phyloP scores from a whole-genome alignment of 2,113 vertebrate genomes.

The Neopipo cinnamomea region DNA sequence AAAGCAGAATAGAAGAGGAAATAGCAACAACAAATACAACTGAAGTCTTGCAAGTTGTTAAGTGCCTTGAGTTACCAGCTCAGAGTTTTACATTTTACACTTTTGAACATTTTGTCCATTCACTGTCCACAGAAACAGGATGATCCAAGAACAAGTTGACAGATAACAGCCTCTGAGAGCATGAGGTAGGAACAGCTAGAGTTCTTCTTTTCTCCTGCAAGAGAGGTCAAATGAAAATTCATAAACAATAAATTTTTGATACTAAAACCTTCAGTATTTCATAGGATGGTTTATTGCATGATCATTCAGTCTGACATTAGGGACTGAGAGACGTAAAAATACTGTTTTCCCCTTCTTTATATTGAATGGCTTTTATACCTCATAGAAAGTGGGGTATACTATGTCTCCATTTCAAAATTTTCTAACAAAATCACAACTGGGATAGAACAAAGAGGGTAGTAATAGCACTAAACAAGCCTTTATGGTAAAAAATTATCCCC shows the following conservation, averaged over 20 bases:
- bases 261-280: not conserved
- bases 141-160: constrained; percentile 21
- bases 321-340: not conserved
- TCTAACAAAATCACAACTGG: not conserved
- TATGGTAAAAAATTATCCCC: not conserved
- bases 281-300: not conserved
- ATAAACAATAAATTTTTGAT: not conserved
- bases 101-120: constrained; percentile 13
- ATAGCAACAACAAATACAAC: constrained; percentile 23
- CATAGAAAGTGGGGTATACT: not conserved
- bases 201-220: constrained; percentile 68
- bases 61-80: constrained; percentile 47
- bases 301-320: not conserved
- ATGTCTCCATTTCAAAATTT: not conserved
- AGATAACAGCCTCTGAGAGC: constrained; percentile 24
- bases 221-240: constrained; percentile 43
- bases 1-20: constrained; percentile 35
- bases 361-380: not conserved
- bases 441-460: not conserved
- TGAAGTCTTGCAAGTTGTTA: not conserved
- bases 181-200: constrained; percentile 18
- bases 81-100: not conserved
- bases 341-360: not conserved
- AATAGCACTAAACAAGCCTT: not conserved
- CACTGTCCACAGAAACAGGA: constrained; percentile 37